Percentiles rank a stretch among this genome's conserved stretches.
Evolutionary conservation across 2,888 invertebrate species (phyloP).

Genomic region (Heliconius erato): DNA sequence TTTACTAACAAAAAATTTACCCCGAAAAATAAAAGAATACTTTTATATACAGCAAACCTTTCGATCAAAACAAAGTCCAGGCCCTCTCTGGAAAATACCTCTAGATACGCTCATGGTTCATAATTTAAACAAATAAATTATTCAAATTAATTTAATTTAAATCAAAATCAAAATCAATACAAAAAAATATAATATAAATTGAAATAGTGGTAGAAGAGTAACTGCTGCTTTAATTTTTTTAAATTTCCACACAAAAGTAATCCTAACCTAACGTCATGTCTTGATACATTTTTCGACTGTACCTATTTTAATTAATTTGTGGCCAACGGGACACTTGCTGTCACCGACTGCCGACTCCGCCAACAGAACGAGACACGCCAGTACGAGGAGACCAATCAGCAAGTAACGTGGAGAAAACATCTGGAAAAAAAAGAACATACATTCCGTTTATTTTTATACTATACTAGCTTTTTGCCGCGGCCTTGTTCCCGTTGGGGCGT

Average conservation of each 20-base stretch:
- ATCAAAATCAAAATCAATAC: not conserved
- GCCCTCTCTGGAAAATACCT: too few species aligned
- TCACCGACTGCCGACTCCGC: slow-evolving; percentile 49
- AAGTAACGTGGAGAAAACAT: slow-evolving; percentile 36
- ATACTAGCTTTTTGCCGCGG: too few species aligned
- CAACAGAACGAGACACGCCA: slow-evolving; percentile 34
- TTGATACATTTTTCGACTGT: slow-evolving; percentile 23
- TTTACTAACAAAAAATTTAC: too few species aligned
- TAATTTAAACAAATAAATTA: not conserved
- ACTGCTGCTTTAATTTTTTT: too few species aligned
- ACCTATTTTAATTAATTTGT: slow-evolving; percentile 24
- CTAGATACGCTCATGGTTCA: not conserved
- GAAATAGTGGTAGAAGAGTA: too few species aligned
- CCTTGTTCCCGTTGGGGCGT: too few species aligned
- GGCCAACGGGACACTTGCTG: slow-evolving; percentile 31
- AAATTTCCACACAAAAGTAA: too few species aligned
- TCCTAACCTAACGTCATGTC: slow-evolving; percentile 11
- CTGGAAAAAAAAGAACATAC: slow-evolving; percentile 34
- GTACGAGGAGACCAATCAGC: slow-evolving; percentile 26
- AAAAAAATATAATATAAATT: too few species aligned
- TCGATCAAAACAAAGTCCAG: too few species aligned
- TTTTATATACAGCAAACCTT: too few species aligned
- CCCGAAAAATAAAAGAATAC: too few species aligned
- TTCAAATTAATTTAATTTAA: not conserved
- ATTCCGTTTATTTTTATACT: too few species aligned